Conservation (phyloP, 2,113 vertebrate genomes). For the Chionodraco myersi region DNA sequence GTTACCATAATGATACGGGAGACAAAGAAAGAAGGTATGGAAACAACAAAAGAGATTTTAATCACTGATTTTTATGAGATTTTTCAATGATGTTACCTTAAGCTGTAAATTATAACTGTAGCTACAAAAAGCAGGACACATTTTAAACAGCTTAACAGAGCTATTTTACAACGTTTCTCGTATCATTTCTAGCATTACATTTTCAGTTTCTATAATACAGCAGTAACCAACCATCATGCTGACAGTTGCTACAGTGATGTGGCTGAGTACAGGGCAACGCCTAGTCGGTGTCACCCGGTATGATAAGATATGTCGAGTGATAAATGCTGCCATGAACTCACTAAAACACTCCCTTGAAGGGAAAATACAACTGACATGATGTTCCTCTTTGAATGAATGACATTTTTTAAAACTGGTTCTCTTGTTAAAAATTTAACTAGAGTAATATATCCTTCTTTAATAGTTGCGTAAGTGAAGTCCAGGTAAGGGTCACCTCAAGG, state of each 20-base stretch:
- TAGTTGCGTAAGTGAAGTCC: not conserved
- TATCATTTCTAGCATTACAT: not conserved
- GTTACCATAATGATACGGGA: conserved; percentile 6
- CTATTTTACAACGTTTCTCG: not conserved
- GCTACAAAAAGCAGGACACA: not conserved
- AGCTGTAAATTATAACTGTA: no score
- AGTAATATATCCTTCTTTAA: not conserved
- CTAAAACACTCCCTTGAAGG: not conserved
- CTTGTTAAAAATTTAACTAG: not conserved
- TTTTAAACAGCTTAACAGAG: not conserved
- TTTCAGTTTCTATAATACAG: not conserved
- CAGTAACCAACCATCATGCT: not conserved
- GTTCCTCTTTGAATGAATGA: not conserved
- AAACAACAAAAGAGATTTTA: not conserved
- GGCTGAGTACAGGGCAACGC: conserved; percentile 25
- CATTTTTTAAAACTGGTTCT: not conserved
- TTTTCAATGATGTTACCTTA: no score
- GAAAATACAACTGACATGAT: not conserved
- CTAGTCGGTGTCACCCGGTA: not conserved
- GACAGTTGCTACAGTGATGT: not conserved
- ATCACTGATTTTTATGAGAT: not conserved
- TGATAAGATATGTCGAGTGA: conserved; percentile 12
- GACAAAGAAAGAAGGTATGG: not conserved
- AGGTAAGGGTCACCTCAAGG: not conserved
- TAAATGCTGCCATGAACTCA: not conserved